phyloP scores from a whole-genome alignment of 2,888 invertebrate species.

The Perithous albicinctus region DNA sequence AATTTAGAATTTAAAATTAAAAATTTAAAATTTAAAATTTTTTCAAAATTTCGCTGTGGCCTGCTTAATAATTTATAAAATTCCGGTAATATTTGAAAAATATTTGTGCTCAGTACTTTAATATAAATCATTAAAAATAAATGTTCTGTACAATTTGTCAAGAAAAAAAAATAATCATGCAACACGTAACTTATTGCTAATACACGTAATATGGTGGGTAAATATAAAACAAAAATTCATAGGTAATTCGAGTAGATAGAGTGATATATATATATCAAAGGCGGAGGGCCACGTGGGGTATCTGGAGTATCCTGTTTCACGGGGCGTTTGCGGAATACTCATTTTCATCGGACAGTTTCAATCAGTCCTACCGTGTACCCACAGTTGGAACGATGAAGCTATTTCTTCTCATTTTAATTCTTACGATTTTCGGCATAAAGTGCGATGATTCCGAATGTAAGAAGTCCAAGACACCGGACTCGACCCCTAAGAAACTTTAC shows the following conservation, averaged over 20 bases:
- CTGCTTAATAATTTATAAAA: no score
- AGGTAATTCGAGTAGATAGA: slow-evolving; percentile 19
- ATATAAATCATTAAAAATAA: no score
- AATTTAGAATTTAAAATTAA: no score
- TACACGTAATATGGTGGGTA: background rate
- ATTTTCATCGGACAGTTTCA: slow-evolving; percentile 46
- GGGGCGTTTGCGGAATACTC: slow-evolving; percentile 55
- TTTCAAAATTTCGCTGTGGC: no score
- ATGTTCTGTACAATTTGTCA: no score
- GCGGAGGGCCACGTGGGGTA: slow-evolving; percentile 52
- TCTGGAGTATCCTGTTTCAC: slow-evolving; percentile 64
- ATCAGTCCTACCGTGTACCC: slow-evolving; percentile 50
- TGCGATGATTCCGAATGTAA: no score
- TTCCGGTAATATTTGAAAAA: no score
- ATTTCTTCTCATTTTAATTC: slow-evolving; percentile 30
- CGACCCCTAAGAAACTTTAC: slow-evolving; percentile 82
- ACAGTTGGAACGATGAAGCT: slow-evolving; percentile 11
- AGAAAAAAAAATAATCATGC: background rate
- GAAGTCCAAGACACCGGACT: slow-evolving; percentile 73
- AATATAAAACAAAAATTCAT: background rate
- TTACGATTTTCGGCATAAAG: slow-evolving; percentile 21
- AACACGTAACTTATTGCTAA: no score
- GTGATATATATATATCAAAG: slow-evolving; percentile 10
- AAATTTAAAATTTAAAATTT: no score
- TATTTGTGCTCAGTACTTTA: no score